A percentile compares a stretch with the other conserved stretches of the same genome.
These are phyloP conservation scores for Altica lythri DNA, from an alignment of 2,888 invertebrate genomes.

Conservation along the genomic window DNA sequence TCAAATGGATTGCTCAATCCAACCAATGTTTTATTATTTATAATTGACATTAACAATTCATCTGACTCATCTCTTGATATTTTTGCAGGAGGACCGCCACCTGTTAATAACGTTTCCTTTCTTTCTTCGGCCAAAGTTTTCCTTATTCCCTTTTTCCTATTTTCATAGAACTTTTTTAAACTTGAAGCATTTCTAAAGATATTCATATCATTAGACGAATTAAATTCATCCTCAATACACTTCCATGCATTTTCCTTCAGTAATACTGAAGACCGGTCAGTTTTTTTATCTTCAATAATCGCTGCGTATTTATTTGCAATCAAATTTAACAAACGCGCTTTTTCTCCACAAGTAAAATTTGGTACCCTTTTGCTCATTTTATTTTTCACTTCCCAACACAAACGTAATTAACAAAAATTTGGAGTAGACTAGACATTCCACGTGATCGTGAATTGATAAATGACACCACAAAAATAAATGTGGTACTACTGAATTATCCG, in stretches of 20 bases:
- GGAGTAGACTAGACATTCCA: too few relatives aligned
- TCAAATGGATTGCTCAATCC: background rate
- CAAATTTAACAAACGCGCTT: too few relatives aligned
- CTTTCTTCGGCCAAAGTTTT: background rate
- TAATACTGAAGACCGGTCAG: background rate
- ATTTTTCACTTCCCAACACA: too few relatives aligned
- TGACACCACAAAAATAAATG: too few relatives aligned
- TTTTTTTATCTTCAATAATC: constrained; percentile 1
- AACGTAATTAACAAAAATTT: too few relatives aligned
- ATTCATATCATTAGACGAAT: background rate
- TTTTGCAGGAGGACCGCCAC: too few relatives aligned
- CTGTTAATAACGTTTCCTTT: too few relatives aligned
- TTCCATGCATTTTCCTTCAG: background rate
- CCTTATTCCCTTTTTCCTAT: background rate
- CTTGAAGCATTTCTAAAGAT: background rate
- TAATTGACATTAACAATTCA: constrained; percentile 1
- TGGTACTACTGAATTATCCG: too few relatives aligned
- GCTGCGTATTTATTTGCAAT: too few relatives aligned
- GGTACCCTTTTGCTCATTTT: too few relatives aligned
- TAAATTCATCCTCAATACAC: background rate
- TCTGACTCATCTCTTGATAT: background rate
- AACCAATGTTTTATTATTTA: constrained; percentile 1
- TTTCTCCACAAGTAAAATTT: too few relatives aligned
- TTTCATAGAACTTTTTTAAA: constrained; percentile 1
- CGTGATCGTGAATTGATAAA: too few relatives aligned